These are phyloP conservation scores for Sphecodes monilicornis DNA, from an alignment of 2,888 invertebrate species.

Conservation along the genomic window DNA sequence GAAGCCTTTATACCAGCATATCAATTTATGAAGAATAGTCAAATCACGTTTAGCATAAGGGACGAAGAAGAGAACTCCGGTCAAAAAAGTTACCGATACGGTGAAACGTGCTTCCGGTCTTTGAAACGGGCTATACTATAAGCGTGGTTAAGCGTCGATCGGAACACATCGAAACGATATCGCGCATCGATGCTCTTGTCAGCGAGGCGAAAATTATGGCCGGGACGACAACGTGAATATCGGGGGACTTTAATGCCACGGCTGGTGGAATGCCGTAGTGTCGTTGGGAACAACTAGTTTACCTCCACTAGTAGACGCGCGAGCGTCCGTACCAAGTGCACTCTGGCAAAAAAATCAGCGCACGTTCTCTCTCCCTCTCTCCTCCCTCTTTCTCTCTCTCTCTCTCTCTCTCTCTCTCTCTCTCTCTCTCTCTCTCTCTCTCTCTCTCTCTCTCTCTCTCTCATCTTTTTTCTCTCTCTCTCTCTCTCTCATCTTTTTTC, in stretches of 20 bases:
- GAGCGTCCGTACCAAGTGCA: conserved; percentile 18
- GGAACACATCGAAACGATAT: conserved; percentile 51
- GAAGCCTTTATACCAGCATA: not conserved
- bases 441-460: not conserved
- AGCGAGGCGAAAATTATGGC: conserved; percentile 59
- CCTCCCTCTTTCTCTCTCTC: not conserved
- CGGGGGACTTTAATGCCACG: conserved; percentile 59
- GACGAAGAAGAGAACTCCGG: not conserved
- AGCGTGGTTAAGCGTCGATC: conserved; percentile 30
- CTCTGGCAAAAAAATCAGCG: conserved; percentile 42
- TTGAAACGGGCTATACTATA: conserved; percentile 18
- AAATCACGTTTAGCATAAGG: not conserved
- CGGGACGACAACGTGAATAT: conserved; percentile 63
- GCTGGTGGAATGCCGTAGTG: conserved; percentile 58
- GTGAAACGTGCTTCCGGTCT: conserved; percentile 53
- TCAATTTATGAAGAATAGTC: not conserved
- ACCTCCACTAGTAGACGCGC: conserved; percentile 44
- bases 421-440: not conserved
- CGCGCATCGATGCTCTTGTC: conserved; percentile 62
- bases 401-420: not conserved
- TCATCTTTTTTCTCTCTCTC: not conserved
- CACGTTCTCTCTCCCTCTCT: conserved; percentile 1
- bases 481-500: not conserved
- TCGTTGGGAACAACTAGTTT: conserved; percentile 65
- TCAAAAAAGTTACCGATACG: conserved; percentile 1